Evolutionary conservation across 2,888 invertebrate species (phyloP), one percentile per base, ranked within the genome.

Genomic region (Clistopyga incitator): DNA sequence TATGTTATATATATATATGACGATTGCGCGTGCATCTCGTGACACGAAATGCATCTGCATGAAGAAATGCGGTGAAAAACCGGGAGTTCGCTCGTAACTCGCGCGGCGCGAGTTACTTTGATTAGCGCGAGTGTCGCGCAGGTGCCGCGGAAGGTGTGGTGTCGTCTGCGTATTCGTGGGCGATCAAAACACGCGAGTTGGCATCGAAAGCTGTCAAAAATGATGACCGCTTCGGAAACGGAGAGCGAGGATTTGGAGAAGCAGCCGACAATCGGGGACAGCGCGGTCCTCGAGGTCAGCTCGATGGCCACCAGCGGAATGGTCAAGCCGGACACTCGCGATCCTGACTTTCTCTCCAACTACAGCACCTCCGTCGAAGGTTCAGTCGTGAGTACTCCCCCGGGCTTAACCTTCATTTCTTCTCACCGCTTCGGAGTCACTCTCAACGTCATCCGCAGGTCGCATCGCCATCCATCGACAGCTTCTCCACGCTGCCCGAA

Each of bases 401-500:
- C 75, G 80, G 25, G 29, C 34, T 54, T 61, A 74, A 59, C 47
- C 56, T 23, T n/a, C n/a, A n/a, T n/a, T n/a, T n/a, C n/a, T n/a
- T n/a, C n/a, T n/a, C n/a, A n/a, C n/a, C n/a, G n/a, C n/a, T n/a
- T n/a, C n/a, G n/a, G n/a, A n/a, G n/a, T n/a, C n/a, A n/a, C n/a
- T n/a, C n/a, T n/a, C n/a, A n/a, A n/a, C n/a, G 11, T 70, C 34
- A 78, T 91, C 8, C 6, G 8, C 85, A 95, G 95, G 94, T 94
- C 54, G 94, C 94, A 76, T 95, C 95, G 2, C 95, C 95, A 42
- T 95, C 95, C 52, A 93, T 95, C 83, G 95, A 95, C 85, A 95
- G 95, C 89, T 95, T 95, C 88, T 95, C 95, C 2, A 95, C 95
- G 25, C 92, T 95, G 80, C 94, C 95, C 56, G 95, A 95, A 85